A percentile compares a stretch with the other conserved stretches of the same genome.
Conservation (phyloP, 2,888 invertebrate species). For the Pterostichus niger region DNA sequence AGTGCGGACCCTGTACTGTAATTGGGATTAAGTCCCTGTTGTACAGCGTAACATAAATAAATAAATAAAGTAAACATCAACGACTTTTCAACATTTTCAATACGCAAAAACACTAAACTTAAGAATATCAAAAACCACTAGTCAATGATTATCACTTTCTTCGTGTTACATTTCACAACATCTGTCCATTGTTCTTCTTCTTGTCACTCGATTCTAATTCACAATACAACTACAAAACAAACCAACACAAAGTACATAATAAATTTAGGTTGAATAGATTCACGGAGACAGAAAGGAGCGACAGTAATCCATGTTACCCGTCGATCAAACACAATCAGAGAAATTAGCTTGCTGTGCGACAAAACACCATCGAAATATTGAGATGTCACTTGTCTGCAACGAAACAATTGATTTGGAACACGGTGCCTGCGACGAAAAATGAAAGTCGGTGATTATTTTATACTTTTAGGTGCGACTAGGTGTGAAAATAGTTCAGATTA, state of each 20-base stretch:
- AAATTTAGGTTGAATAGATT: neutral
- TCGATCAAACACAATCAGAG: conserved; percentile 8
- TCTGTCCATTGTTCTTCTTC: neutral
- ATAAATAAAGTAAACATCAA: too few species aligned
- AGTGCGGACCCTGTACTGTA: too few species aligned
- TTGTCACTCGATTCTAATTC: neutral
- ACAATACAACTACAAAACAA: neutral
- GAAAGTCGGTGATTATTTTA: neutral
- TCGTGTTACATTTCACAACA: neutral
- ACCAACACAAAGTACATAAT: neutral
- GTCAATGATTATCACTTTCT: neutral
- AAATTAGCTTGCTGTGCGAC: neutral
- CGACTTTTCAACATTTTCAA: too few species aligned
- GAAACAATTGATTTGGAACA: neutral
- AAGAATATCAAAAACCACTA: too few species aligned
- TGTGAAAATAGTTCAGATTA: conserved; percentile 1
- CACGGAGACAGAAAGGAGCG: neutral
- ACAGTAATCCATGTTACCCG: neutral
- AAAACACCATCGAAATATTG: neutral
- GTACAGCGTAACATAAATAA: too few species aligned
- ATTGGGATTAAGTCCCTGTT: too few species aligned
- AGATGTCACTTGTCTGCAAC: neutral
- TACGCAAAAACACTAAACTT: too few species aligned
- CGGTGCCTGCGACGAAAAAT: neutral
- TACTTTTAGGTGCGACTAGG: neutral